Evolutionary conservation across 2,113 vertebrate species (phyloP).

Genomic region (Crotalus horridus): DNA sequence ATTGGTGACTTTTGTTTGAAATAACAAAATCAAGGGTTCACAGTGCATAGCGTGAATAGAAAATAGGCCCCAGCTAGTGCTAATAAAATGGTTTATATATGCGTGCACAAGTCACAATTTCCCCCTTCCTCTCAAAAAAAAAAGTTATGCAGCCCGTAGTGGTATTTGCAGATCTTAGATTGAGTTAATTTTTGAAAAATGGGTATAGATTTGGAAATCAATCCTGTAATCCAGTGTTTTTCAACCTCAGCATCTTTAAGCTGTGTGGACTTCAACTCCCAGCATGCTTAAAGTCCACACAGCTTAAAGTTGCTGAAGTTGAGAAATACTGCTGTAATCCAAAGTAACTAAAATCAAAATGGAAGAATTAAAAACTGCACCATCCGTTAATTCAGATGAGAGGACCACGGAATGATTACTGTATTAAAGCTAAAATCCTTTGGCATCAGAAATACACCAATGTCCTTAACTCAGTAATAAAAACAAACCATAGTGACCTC

Average conservation of each 20-base stretch:
- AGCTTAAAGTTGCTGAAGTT: neutral
- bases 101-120: neutral
- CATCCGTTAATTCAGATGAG: neutral
- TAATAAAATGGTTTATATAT: constrained; percentile 38
- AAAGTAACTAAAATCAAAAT: neutral
- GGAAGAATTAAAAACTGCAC: neutral
- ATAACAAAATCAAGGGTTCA: neutral
- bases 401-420: neutral
- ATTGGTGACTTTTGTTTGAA: neutral
- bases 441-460: neutral
- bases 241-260: neutral
- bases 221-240: neutral
- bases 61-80: constrained; percentile 19
- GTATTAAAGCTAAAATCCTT: neutral
- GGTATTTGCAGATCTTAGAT: neutral
- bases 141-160: neutral
- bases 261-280: neutral
- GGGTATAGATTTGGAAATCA: neutral
- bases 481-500: neutral
- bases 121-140: neutral
- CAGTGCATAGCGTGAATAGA: neutral
- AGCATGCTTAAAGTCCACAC: neutral
- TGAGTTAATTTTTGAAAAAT: neutral
- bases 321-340: neutral
- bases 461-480: neutral